Evolutionary conservation across 2,888 invertebrate species (phyloP).

Genomic region (Drosophila mimetica): DNA sequence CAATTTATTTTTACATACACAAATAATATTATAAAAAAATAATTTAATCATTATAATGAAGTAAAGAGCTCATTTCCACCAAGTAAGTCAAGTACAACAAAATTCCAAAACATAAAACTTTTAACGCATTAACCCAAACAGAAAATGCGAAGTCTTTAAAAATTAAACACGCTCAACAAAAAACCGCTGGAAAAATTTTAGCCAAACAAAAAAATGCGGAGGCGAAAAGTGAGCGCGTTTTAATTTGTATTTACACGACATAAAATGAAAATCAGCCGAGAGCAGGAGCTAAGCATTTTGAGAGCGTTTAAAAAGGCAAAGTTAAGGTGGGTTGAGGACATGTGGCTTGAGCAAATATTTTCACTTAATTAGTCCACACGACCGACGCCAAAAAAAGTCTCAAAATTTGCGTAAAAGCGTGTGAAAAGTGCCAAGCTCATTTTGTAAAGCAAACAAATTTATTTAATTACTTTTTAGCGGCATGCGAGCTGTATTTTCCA

Average conservation of each 20-base stretch:
- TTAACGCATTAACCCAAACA: no score
- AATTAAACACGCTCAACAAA: constrained; percentile 39
- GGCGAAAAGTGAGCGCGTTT: constrained; percentile 42
- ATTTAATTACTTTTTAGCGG: constrained; percentile 61
- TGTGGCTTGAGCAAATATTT: constrained; percentile 69
- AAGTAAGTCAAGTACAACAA: no score
- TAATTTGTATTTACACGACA: constrained; percentile 69
- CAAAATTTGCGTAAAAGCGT: constrained; percentile 52
- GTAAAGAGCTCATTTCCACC: no score
- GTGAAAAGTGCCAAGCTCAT: constrained; percentile 71
- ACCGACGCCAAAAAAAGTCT: constrained; percentile 27
- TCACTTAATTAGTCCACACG: constrained; percentile 70
- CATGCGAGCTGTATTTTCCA: constrained; percentile 9
- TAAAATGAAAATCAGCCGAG: constrained; percentile 38
- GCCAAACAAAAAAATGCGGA: constrained; percentile 16
- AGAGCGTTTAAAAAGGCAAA: constrained; percentile 47
- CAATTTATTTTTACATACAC: no score
- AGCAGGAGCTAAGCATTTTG: constrained; percentile 14
- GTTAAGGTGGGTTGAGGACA: constrained; percentile 21
- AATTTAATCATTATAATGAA: no score
- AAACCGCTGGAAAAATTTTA: constrained; percentile 56
- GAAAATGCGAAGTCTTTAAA: constrained; percentile 26
- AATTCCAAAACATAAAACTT: no score
- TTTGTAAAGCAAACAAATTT: constrained; percentile 74
- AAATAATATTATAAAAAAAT: no score